Conservation (phyloP, 2,113 vertebrate genomes). For the Hystrix cristata region DNA sequence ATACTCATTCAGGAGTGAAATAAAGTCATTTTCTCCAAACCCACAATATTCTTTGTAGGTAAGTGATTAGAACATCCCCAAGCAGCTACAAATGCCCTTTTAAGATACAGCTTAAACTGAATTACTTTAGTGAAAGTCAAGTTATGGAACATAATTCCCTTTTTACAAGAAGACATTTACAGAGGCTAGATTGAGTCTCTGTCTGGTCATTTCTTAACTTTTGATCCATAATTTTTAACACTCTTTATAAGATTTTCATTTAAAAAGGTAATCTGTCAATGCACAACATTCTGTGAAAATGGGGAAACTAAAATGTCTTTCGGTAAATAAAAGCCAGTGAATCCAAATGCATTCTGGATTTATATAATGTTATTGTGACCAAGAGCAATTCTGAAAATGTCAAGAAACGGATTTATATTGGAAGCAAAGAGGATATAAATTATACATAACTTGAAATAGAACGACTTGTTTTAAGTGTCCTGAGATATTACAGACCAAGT, state of each 20-base stretch:
- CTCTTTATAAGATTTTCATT: conserved; percentile 18
- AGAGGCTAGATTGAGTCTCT: not conserved
- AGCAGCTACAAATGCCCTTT: conserved; percentile 47
- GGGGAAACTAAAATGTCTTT: not conserved
- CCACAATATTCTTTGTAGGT: not conserved
- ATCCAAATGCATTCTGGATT: conserved; percentile 1
- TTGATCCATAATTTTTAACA: conserved; percentile 61
- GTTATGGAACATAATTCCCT: conserved; percentile 42
- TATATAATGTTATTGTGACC: not conserved
- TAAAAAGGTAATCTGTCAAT: conserved; percentile 17
- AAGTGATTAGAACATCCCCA: not conserved
- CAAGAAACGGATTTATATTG: not conserved
- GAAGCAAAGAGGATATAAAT: not conserved
- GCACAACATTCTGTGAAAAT: not conserved
- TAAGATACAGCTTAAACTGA: conserved; percentile 51
- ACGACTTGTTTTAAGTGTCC: not conserved
- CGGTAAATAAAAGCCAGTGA: not conserved
- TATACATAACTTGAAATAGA: not conserved
- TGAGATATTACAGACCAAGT: not conserved
- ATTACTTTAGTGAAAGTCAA: conserved; percentile 59
- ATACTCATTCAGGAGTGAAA: not conserved
- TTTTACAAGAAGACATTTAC: conserved; percentile 45
- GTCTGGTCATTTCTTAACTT: conserved; percentile 29
- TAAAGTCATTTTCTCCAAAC: not conserved
- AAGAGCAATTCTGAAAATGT: not conserved